phyloP scores from a whole-genome alignment of 2,888 invertebrate species.

The Epirrhoe alternata region DNA sequence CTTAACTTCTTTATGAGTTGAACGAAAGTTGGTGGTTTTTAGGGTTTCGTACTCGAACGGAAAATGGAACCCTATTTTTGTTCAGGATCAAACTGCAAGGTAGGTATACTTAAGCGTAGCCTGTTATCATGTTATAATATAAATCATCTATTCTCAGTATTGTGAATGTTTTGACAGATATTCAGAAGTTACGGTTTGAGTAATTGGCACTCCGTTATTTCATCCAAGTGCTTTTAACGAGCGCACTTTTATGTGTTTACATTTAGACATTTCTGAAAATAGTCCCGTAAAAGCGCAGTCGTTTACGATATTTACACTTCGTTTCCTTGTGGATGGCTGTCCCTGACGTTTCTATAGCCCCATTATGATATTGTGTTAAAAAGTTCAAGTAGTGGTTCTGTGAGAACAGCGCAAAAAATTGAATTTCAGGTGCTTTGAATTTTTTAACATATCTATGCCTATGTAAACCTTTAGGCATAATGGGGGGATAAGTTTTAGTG shows the following conservation, averaged over 20 bases:
- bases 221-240: conserved; percentile 50
- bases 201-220: conserved; percentile 46
- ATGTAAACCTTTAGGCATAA: no score
- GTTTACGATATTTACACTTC: conserved; percentile 48
- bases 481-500: no score
- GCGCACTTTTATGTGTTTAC: conserved; percentile 54
- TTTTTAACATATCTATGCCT: no score
- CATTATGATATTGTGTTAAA: conserved; percentile 35
- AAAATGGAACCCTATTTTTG: no score
- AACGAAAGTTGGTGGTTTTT: no score
- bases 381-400: no score
- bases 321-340: conserved; percentile 39
- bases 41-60: no score
- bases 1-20: neutral
- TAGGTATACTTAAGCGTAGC: neutral
- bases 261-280: conserved; percentile 53
- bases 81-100: no score
- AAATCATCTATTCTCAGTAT: conserved; percentile 6
- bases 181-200: conserved; percentile 40
- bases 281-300: conserved; percentile 46
- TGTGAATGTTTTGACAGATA: conserved; percentile 35
- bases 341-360: conserved; percentile 8
- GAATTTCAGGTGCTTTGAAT: no score
- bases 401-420: no score
- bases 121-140: neutral